Base-by-base conservation (phyloP, 2,888 invertebrate species). In the Hydrotaea cyrtoneurina region DNA sequence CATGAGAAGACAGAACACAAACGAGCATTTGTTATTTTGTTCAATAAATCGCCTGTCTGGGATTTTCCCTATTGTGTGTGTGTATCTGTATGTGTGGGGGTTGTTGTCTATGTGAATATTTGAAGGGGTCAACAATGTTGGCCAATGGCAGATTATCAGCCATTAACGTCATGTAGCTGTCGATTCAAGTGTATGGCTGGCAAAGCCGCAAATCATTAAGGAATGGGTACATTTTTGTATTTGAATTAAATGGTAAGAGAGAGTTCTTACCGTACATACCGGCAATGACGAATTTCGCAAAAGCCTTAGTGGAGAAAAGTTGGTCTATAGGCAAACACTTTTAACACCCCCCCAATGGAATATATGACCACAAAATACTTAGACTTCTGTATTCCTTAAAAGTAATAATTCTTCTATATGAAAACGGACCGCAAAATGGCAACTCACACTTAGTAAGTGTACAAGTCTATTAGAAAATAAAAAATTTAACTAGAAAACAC, bases 121-220 rank as follows among this genome's bases (percentile, higher is more conserved):
- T 59, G 26, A 23, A 15, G 59, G 59, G 59, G 59, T 26, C 26
- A 59, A 19, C n/a, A 4, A 11, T 59, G 26, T 26, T 59, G 26
- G 59, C 59, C 59, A 59, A 59, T 59, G 59, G 59, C 26, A 59
- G 59, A 59, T 59, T 26, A 59, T 26, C 26, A 15, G 26, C 15
- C 59, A 59, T 59, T 23, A 23, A 59, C 26, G 26, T 59, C 13
- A 15, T 26, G 26, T 59, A 13, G 23, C 59, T 26, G 59, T 26
- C 59, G 26, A 59, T 26, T 23, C 59, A 26, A 26, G 26, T 0
- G 59, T 2, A 50, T 55, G 31, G 31, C 7, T 31, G 31, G 2
- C 7, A n/a, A 4, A 4, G 31, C 31, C 31, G 7, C 31, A 31
- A 31, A 31, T 31, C 3, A 21, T 8, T 13, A 7, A 43, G 43